These are phyloP conservation scores for Caenorhabditis afra DNA, from an alignment of 2,888 invertebrate genomes.

Conservation along the genomic window DNA sequence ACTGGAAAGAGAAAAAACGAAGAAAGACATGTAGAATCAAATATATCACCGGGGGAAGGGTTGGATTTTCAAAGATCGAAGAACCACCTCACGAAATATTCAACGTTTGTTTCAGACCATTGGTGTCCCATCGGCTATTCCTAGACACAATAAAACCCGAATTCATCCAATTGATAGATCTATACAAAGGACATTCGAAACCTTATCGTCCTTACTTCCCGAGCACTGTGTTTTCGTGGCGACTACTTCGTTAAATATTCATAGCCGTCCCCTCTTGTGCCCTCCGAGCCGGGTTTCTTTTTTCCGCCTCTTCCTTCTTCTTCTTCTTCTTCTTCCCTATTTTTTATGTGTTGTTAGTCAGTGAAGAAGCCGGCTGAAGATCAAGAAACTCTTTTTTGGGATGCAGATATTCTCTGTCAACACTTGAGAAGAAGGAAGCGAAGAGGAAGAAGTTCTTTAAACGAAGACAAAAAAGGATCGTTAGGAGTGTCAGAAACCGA, in stretches of 20 bases:
- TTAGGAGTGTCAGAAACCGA: constrained; percentile 46
- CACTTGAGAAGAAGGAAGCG: constrained; percentile 37
- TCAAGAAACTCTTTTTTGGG: constrained; percentile 51
- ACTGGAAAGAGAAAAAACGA: not conserved
- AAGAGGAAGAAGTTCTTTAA: constrained; percentile 38
- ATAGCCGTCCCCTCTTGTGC: constrained; percentile 44
- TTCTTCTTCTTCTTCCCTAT: constrained; percentile 22
- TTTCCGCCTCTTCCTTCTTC: constrained; percentile 5
- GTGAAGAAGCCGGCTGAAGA: constrained; percentile 49
- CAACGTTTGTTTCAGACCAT: not conserved
- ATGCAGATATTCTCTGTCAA: constrained; percentile 46
- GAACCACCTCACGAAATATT: not conserved
- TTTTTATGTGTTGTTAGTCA: constrained; percentile 57
- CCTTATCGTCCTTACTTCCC: constrained; percentile 19
- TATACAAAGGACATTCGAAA: not conserved
- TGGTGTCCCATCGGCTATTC: not conserved
- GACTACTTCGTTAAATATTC: constrained; percentile 56
- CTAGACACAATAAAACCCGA: not conserved
- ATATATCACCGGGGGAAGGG: not conserved
- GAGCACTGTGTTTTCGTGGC: constrained; percentile 55
- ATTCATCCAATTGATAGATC: constrained; percentile 24
- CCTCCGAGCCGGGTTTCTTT: constrained; percentile 44
- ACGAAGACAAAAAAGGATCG: constrained; percentile 23
- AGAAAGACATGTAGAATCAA: not conserved
- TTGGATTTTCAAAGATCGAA: too few species aligned